Evolutionary conservation across 2,113 vertebrate genomes (phyloP).

Genomic region (Megatriorchis doriae): DNA sequence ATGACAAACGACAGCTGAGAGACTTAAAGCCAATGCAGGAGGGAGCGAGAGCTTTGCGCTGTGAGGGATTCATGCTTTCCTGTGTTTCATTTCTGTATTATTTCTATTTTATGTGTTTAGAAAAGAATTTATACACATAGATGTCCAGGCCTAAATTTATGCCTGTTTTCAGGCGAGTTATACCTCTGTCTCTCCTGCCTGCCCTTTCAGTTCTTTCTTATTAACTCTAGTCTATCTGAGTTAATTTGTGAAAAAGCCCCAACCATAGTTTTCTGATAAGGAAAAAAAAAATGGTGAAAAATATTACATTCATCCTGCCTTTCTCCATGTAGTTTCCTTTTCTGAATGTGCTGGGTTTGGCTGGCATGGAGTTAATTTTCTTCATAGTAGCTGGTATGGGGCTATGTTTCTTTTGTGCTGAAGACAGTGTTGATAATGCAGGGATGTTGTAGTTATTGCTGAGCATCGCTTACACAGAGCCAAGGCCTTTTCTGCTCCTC

Average conservation of each 20-base stretch:
- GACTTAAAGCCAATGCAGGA: not conserved
- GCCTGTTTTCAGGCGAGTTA: not conserved
- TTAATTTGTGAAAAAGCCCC: not conserved
- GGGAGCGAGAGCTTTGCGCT: not conserved
- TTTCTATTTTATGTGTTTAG: not conserved
- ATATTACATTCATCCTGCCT: not conserved
- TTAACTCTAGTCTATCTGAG: not conserved
- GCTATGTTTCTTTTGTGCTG: not conserved
- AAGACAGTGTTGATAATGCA: not conserved
- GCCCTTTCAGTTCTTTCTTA: not conserved
- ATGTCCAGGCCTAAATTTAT: not conserved
- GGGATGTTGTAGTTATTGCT: not conserved
- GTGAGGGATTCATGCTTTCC: not conserved
- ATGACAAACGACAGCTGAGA: not conserved
- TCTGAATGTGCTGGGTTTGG: not conserved
- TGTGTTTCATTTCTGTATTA: not conserved
- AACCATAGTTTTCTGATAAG: not conserved
- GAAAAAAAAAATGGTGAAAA: not conserved
- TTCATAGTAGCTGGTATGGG: not conserved
- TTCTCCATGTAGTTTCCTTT: not conserved
- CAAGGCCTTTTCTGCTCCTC: not conserved
- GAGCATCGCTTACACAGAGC: not conserved
- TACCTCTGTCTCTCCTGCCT: not conserved
- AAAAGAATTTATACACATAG: not conserved
- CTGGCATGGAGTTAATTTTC: not conserved